phyloP scores from a whole-genome alignment of 2,888 invertebrate genomes.

The Lampropteryx suffumata region DNA sequence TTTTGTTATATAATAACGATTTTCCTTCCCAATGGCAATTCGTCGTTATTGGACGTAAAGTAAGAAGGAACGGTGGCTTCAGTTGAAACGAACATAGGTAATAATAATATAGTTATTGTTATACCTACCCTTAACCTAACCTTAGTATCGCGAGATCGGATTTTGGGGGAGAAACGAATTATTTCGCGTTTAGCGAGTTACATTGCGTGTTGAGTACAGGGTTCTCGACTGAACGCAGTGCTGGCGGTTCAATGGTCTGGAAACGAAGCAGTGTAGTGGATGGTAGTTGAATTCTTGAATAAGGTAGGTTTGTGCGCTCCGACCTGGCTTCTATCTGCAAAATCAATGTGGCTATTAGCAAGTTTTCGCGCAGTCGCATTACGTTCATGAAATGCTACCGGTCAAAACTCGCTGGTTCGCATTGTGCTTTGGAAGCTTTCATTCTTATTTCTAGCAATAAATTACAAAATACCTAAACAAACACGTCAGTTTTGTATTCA shows the following conservation, averaged over 20 bases:
- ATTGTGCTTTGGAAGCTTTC: constrained; percentile 54
- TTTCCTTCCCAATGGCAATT: constrained; percentile 68
- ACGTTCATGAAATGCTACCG: constrained; percentile 64
- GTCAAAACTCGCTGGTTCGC: constrained; percentile 59
- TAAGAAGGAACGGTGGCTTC: constrained; percentile 57
- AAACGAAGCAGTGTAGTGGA: constrained; percentile 41
- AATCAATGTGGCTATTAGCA: constrained; percentile 83
- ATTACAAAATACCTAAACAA: constrained; percentile 3
- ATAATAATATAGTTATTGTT: constrained; percentile 74
- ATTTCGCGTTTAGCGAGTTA: constrained; percentile 41
- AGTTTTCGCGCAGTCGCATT: constrained; percentile 82
- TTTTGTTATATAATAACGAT: constrained; percentile 67
- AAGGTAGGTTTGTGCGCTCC: constrained; percentile 74
- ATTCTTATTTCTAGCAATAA: constrained; percentile 31
- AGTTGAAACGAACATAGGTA: constrained; percentile 67
- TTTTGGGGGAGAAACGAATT: constrained; percentile 34
- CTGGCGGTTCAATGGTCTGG: constrained; percentile 44
- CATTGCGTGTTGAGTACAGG: constrained; percentile 49
- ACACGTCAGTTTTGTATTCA: constrained; percentile 1
- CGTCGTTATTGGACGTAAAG: constrained; percentile 72
- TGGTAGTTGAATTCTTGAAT: constrained; percentile 46
- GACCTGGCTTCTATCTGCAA: constrained; percentile 82
- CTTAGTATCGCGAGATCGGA: constrained; percentile 39
- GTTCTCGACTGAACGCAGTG: constrained; percentile 32
- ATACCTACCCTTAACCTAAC: constrained; percentile 63